These are phyloP conservation scores for Timandra comae DNA, from an alignment of 2,888 invertebrate genomes.

Conservation along the genomic window DNA sequence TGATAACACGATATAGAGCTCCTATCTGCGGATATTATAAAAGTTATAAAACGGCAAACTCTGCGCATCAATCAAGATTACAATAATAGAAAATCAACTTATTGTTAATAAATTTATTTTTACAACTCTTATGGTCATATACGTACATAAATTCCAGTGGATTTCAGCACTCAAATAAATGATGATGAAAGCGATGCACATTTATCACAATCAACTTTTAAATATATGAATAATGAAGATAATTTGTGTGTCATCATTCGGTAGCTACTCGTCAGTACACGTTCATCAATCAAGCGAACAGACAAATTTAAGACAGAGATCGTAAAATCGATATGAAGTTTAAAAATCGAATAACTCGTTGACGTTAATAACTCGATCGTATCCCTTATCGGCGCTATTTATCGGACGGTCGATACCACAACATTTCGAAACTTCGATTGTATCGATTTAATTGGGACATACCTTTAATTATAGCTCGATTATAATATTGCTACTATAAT, in stretches of 20 bases:
- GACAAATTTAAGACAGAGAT: slow-evolving; percentile 22
- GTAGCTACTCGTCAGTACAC: background rate
- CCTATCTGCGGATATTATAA: slow-evolving; percentile 9
- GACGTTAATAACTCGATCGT: slow-evolving; percentile 37
- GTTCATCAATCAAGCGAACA: slow-evolving; percentile 14
- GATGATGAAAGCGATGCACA: background rate
- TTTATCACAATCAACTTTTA: too few relatives aligned
- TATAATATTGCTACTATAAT: slow-evolving; percentile 26
- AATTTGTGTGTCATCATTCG: too few relatives aligned
- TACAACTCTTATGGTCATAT: background rate
- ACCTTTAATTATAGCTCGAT: slow-evolving; percentile 47
- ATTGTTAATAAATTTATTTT: background rate
- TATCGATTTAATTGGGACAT: slow-evolving; percentile 57
- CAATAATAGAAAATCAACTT: background rate
- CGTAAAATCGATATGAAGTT: slow-evolving; percentile 29
- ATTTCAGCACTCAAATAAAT: background rate
- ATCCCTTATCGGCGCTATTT: slow-evolving; percentile 50
- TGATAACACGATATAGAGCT: slow-evolving; percentile 12
- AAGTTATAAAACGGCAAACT: slow-evolving; percentile 26
- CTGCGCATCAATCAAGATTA: slow-evolving; percentile 27
- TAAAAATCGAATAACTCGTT: slow-evolving; percentile 20
- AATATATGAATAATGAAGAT: too few relatives aligned
- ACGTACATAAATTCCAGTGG: background rate
- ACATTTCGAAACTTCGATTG: slow-evolving; percentile 47
- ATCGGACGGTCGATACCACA: slow-evolving; percentile 42